Percentiles rank a stretch among this genome's conserved stretches.
Evolutionary conservation across 2,888 invertebrate species (phyloP).

Genomic region (Laspeyria flexula): DNA sequence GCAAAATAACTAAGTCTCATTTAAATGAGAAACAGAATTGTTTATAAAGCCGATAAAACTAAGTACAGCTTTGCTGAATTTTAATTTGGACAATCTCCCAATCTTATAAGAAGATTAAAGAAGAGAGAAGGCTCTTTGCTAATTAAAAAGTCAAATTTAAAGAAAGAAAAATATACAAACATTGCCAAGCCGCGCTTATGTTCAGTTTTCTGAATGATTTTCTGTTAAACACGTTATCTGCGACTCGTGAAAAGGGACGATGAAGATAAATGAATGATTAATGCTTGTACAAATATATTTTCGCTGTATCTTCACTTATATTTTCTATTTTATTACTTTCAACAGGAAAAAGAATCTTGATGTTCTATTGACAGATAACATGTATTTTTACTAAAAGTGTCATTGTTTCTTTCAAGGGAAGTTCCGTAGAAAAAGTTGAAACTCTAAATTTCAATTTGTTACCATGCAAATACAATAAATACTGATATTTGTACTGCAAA

Average conservation of each 20-base stretch:
- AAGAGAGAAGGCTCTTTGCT: constrained; percentile 63
- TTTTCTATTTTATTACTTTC: not conserved
- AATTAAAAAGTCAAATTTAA: constrained; percentile 81
- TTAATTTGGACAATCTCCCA: constrained; percentile 72
- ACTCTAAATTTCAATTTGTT: constrained; percentile 39
- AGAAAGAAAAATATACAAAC: constrained; percentile 55
- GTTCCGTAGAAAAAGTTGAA: not conserved
- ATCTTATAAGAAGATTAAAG: constrained; percentile 78
- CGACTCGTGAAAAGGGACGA: not conserved
- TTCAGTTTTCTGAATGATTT: constrained; percentile 15
- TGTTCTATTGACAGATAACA: too few relatives aligned
- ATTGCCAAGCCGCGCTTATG: constrained; percentile 20
- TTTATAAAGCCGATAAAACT: constrained; percentile 60
- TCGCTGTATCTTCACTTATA: not conserved
- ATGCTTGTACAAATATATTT: not conserved
- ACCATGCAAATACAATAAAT: constrained; percentile 1
- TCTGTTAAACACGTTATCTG: constrained; percentile 6
- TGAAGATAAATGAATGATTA: not conserved
- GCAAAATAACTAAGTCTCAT: constrained; percentile 47
- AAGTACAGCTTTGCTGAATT: constrained; percentile 68
- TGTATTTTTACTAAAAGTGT: too few relatives aligned
- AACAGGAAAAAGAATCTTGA: not conserved
- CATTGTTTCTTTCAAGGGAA: too few relatives aligned
- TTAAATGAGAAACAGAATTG: constrained; percentile 61
- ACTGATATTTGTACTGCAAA: constrained; percentile 17